phyloP scores from a whole-genome alignment of 1,140 invertebrate genomes.

The Drosophila pseudoobscura region DNA sequence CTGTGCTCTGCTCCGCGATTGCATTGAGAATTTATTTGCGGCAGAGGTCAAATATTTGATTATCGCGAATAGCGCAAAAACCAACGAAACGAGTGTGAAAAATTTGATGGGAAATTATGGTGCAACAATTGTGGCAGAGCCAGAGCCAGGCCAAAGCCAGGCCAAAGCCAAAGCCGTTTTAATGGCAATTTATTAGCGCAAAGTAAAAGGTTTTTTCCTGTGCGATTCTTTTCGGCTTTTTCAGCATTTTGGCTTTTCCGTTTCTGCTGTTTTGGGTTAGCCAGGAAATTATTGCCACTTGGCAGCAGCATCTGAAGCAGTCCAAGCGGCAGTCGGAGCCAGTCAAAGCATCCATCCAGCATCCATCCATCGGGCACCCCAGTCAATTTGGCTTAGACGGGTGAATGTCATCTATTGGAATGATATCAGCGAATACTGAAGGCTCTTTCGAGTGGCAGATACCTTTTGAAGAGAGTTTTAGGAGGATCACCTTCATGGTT shows the following conservation, averaged over 20 bases:
- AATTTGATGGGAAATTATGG: slow-evolving; percentile 83
- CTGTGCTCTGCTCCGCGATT: slow-evolving; percentile 43
- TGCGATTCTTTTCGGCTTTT: slow-evolving; percentile 23
- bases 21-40: slow-evolving; percentile 81
- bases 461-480: too few species aligned
- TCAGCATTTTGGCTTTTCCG: slow-evolving; percentile 19
- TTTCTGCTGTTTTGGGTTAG: slow-evolving; percentile 34
- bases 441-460: slow-evolving; percentile 3
- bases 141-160: background rate
- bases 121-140: slow-evolving; percentile 72
- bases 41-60: slow-evolving; percentile 82
- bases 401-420: slow-evolving; percentile 19
- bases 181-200: slow-evolving; percentile 79
- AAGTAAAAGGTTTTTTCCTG: slow-evolving; percentile 72
- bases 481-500: too few species aligned
- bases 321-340: slow-evolving; percentile 42
- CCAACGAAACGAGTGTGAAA: slow-evolving; percentile 73
- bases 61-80: slow-evolving; percentile 64
- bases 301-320: slow-evolving; percentile 41
- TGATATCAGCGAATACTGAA: slow-evolving; percentile 16
- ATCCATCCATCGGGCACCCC: slow-evolving; percentile 17
- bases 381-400: slow-evolving; percentile 50
- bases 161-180: slow-evolving; percentile 62
- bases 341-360: slow-evolving; percentile 48
- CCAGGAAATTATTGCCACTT: slow-evolving; percentile 71